Base-by-base conservation (phyloP, 2,113 vertebrate genomes). In the Hemiprocne comata region DNA sequence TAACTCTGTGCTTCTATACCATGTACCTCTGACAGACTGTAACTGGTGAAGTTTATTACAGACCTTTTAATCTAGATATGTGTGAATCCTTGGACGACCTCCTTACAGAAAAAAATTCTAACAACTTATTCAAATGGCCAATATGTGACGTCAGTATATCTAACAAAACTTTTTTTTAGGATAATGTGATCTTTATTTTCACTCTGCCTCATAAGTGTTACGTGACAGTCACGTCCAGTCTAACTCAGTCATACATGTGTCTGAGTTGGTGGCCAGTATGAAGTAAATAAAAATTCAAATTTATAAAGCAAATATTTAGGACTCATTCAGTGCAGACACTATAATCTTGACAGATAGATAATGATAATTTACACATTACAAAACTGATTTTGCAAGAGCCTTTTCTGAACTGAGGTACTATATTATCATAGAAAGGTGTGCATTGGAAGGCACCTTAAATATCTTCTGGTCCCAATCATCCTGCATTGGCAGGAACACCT, bases 121-220 rank as follows among this genome's bases (percentile, higher is more conserved):
- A 24, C n/a, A 79, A 83, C 28, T 5, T 89, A 28, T 94, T 74
- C 54, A 88, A 44, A 34, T 93, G 61, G 81, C 21, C 55, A 85
- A 31, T 79, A 77, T 71, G 54, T 44, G 29, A 95, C 77, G 73
- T 93, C 51, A 87, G 44, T 92, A 96, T 60, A 79, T 81, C 51
- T 51, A 73, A 62, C 38, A 96, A 67, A 96, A 67, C 58, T 62
- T 20, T 62, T 95, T 60, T 66, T 18, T 10, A 60, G 72, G n/a
- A n/a, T 64, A 81, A 75, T 48, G 16, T 62, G 80, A 31, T 57
- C 44, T 73, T 90, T 48, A 64, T 55, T 64, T 85, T 69, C 83
- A 54, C 57, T 86, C 80, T 55, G 21, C 81, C 34, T 93, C 66
- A 8, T 55, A 84, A 69, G 83, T 85, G 58, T 85, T 88, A 70